phyloP scores from a whole-genome alignment of 1,140 invertebrate species.

The Lepidostoma basale region DNA sequence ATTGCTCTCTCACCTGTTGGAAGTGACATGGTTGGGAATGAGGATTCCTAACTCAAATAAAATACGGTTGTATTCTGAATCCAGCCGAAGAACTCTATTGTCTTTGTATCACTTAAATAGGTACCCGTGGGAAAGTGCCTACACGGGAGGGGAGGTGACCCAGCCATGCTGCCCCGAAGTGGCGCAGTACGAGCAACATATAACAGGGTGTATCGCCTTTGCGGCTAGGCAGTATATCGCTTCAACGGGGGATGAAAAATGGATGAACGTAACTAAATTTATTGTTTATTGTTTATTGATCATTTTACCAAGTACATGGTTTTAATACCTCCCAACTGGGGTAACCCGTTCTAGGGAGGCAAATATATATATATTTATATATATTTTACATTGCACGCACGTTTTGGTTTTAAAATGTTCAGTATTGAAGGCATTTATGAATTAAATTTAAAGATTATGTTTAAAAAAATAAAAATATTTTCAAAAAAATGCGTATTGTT shows the following conservation, averaged over 20 bases:
- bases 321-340: too few species aligned
- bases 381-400: not conserved
- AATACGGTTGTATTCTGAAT: too few species aligned
- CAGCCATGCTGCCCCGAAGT: conserved; percentile 64
- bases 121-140: conserved; percentile 65
- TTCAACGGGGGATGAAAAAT: conserved; percentile 56
- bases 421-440: not conserved
- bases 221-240: conserved; percentile 59
- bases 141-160: conserved; percentile 62
- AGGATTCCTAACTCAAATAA: too few species aligned
- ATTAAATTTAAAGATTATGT: too few species aligned
- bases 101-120: conserved; percentile 39
- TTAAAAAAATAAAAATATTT: too few species aligned
- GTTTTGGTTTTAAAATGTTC: not conserved
- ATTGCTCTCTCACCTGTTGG: too few species aligned
- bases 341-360: too few species aligned
- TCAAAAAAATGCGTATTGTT: too few species aligned
- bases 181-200: conserved; percentile 61
- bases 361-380: not conserved
- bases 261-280: conserved; percentile 53
- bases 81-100: too few species aligned
- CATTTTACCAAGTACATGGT: too few species aligned
- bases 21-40: too few species aligned
- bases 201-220: conserved; percentile 61
- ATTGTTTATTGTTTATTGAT: too few species aligned